A percentile compares a stretch with the other conserved stretches of the same genome.
Evolutionary conservation across 2,888 invertebrate genomes (phyloP).

Genomic region (Steinernema scapterisci): DNA sequence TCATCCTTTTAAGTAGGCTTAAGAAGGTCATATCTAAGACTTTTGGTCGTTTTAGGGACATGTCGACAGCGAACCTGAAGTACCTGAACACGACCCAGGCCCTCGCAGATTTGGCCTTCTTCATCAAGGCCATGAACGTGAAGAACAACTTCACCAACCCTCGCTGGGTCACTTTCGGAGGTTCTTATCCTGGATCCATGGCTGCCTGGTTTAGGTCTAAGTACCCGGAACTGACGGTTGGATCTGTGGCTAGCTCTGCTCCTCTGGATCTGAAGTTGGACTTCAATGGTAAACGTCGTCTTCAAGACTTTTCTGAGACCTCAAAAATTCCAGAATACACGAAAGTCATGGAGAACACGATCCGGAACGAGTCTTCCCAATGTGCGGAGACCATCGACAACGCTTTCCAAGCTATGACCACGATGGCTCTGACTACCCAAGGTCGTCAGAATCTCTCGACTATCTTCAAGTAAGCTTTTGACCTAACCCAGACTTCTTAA

Average conservation of each 20-base stretch:
- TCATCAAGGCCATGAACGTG: slow-evolving; percentile 77
- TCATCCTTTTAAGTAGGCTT: slow-evolving; percentile 1
- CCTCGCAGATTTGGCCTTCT: slow-evolving; percentile 81
- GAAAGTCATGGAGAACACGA: slow-evolving; percentile 53
- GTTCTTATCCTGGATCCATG: slow-evolving; percentile 91
- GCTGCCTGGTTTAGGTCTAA: slow-evolving; percentile 87
- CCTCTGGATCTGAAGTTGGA: slow-evolving; percentile 83
- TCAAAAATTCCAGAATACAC: slow-evolving; percentile 61
- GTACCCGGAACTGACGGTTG: slow-evolving; percentile 82
- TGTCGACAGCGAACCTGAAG: slow-evolving; percentile 79
- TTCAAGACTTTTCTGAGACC: too few species aligned
- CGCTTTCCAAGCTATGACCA: slow-evolving; percentile 45
- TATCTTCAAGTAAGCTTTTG: slow-evolving; percentile 42
- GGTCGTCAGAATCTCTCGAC: slow-evolving; percentile 47
- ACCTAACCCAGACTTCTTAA: neutral
- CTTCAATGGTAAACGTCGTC: slow-evolving; percentile 80
- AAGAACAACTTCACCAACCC: slow-evolving; percentile 59
- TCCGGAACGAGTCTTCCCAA: slow-evolving; percentile 39
- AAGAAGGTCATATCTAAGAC: neutral
- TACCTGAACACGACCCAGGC: slow-evolving; percentile 76
- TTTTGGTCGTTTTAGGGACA: slow-evolving; percentile 70
- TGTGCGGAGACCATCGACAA: slow-evolving; percentile 41
- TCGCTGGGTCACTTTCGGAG: slow-evolving; percentile 93
- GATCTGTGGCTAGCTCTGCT: slow-evolving; percentile 85
- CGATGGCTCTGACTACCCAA: slow-evolving; percentile 42